Conservation (phyloP, 2,888 invertebrate genomes). For the Andrena bicolor region DNA sequence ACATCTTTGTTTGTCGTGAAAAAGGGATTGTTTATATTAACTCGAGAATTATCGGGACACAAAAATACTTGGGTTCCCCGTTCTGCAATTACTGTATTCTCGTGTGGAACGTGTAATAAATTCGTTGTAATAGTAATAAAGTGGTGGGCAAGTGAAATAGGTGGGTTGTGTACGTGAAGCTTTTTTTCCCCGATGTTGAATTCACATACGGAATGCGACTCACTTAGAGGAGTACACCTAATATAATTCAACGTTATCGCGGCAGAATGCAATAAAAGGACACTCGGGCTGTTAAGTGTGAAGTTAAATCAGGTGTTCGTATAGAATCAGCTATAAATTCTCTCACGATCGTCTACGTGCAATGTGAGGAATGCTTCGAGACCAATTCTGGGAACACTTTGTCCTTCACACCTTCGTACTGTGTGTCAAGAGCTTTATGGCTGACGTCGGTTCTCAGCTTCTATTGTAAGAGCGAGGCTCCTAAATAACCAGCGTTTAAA, state of each 20-base stretch:
- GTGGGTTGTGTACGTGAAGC: too few species aligned
- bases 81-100: too few species aligned
- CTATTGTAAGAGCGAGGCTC: background rate
- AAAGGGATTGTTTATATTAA: too few species aligned
- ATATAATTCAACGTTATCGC: background rate
- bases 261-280: background rate
- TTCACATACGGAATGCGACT: background rate
- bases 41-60: too few species aligned
- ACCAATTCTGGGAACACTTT: conserved; percentile 26
- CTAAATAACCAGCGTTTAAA: conserved; percentile 7
- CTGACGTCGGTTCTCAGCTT: background rate
- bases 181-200: background rate
- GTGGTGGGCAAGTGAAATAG: too few species aligned
- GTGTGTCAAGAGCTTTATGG: conserved; percentile 8
- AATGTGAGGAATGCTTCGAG: conserved; percentile 38
- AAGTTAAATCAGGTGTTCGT: conserved; percentile 21
- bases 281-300: background rate
- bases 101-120: too few species aligned
- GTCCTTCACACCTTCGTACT: conserved; percentile 24
- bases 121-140: too few species aligned
- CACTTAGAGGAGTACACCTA: background rate
- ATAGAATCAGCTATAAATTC: conserved; percentile 28
- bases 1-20: too few species aligned
- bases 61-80: too few species aligned
- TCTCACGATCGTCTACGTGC: conserved; percentile 4